These are phyloP conservation scores for Calidris pygmaea DNA, from an alignment of 2,113 vertebrate genomes.

Conservation along the genomic window DNA sequence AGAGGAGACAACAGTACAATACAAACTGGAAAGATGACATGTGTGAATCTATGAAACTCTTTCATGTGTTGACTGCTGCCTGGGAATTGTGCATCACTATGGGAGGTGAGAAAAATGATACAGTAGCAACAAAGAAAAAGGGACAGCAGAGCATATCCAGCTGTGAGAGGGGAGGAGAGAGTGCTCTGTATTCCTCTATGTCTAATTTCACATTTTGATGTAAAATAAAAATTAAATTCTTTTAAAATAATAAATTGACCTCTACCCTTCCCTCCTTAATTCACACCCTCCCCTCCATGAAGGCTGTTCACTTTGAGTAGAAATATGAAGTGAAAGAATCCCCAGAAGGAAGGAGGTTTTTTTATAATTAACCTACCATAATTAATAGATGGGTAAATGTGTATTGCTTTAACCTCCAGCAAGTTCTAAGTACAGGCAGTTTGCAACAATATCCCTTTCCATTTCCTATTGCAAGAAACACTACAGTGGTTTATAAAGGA, in stretches of 20 bases:
- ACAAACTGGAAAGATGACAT: background rate
- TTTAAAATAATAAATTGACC: background rate
- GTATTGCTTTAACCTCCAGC: background rate
- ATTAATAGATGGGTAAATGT: background rate
- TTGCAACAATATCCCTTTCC: background rate
- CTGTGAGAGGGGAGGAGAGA: background rate
- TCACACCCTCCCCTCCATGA: background rate
- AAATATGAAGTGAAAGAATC: background rate
- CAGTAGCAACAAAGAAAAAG: background rate
- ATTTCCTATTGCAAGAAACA: background rate
- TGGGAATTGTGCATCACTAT: background rate
- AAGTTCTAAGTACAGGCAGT: background rate
- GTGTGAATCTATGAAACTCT: background rate
- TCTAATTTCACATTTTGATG: background rate
- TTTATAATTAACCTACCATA: background rate
- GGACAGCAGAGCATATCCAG: fast-evolving
- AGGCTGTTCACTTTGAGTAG: background rate
- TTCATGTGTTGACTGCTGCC: background rate
- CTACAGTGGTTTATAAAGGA: background rate
- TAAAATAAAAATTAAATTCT: background rate
- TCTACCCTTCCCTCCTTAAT: background rate
- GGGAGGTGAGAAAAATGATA: background rate
- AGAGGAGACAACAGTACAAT: background rate
- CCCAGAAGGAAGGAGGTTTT: background rate
- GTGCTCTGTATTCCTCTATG: background rate